Conservation (phyloP, 2,113 vertebrate species). For the Zootoca vivipara region DNA sequence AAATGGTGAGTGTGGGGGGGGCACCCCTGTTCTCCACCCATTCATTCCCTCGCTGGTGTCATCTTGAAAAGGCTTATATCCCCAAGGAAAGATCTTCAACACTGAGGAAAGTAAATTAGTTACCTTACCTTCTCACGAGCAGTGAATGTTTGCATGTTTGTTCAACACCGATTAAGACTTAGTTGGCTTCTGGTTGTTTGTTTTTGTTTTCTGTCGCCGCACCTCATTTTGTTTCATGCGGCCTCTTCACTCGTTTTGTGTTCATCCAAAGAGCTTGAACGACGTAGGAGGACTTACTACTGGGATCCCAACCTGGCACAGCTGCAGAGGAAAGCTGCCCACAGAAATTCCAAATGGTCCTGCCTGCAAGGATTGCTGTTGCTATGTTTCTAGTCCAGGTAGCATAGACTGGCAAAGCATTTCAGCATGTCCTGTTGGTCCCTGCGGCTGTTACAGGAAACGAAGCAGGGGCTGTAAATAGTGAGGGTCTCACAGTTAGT, state of each 20-base stretch:
- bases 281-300: neutral
- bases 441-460: neutral
- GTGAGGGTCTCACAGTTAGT: neutral
- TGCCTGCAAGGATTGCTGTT: neutral
- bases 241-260: neutral
- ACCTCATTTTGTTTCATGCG: neutral
- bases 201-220: neutral
- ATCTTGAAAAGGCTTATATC: too few species aligned
- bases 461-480: too few species aligned
- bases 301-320: neutral
- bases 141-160: neutral
- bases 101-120: neutral
- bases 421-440: neutral
- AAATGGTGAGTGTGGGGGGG: too few species aligned
- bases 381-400: neutral
- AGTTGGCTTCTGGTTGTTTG: neutral
- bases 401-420: neutral
- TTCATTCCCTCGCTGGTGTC: neutral
- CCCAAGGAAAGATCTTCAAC: neutral
- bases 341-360: too few species aligned
- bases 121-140: neutral
- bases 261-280: neutral
- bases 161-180: neutral
- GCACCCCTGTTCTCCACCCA: neutral
- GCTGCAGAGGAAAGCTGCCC: too few species aligned